Conservation (phyloP, 2,797 vertebrate genomes). For the Thamnophis elegans region DNA sequence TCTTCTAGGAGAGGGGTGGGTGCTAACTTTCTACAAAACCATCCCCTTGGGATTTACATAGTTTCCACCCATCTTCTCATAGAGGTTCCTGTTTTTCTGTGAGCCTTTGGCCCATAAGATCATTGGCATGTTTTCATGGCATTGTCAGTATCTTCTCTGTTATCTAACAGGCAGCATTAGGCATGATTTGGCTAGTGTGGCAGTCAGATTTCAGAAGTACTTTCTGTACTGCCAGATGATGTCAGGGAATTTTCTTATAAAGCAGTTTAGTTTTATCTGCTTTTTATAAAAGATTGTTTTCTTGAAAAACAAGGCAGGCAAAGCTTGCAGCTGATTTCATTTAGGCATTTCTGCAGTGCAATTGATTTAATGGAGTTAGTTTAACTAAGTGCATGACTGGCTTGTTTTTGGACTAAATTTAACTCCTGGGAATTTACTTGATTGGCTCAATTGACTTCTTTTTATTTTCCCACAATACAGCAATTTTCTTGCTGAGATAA, state of each 20-base stretch:
- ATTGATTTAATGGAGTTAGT: not conserved
- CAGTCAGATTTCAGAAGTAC: not conserved
- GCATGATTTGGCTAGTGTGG: not conserved
- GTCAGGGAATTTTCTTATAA: not conserved
- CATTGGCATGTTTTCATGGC: not conserved
- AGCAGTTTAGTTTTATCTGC: not conserved
- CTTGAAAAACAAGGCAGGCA: not conserved
- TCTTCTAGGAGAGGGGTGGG: no score
- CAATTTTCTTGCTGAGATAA: not conserved
- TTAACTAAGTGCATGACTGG: not conserved
- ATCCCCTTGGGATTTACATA: not conserved
- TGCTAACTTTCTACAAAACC: no score
- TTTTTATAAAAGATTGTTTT: not conserved
- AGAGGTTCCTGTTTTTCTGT: not conserved
- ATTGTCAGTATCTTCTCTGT: not conserved
- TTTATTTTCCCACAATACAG: not conserved
- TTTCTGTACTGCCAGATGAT: not conserved
- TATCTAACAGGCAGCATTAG: not conserved
- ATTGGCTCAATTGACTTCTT: not conserved
- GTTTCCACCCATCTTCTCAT: not conserved
- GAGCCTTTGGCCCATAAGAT: not conserved
- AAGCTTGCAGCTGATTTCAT: not conserved
- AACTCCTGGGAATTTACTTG: not conserved
- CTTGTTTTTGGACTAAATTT: not conserved
- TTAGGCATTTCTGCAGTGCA: not conserved